Evolutionary conservation across 2,888 invertebrate genomes (phyloP).

Genomic region (Diarsia mendica): DNA sequence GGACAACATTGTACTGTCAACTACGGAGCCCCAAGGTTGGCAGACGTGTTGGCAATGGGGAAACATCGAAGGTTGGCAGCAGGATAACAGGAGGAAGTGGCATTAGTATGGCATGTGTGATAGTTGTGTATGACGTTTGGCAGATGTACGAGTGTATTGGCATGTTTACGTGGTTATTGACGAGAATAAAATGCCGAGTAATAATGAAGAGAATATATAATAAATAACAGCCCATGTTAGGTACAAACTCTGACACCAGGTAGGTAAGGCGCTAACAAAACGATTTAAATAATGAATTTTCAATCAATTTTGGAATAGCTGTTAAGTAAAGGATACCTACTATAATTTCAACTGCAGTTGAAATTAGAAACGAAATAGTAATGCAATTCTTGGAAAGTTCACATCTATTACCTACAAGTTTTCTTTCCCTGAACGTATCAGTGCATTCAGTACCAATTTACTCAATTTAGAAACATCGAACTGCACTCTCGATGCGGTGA

Average conservation of each 20-base stretch:
- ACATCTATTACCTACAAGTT: background rate
- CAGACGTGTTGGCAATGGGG: constrained; percentile 44
- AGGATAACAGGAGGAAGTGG: constrained; percentile 58
- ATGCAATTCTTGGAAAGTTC: background rate
- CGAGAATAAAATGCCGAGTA: background rate
- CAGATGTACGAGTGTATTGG: constrained; percentile 17
- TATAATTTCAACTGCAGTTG: no score
- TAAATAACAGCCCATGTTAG: no score
- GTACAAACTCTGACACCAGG: no score
- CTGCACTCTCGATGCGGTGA: background rate
- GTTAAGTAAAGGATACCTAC: no score
- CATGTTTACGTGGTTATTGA: background rate
- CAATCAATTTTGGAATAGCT: no score
- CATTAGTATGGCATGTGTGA: constrained; percentile 56
- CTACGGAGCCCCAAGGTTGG: constrained; percentile 41
- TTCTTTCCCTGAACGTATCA: constrained; percentile 3
- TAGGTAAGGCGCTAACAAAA: no score
- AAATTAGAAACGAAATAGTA: background rate
- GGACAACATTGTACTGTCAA: constrained; percentile 40
- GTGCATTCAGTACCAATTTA: constrained; percentile 23
- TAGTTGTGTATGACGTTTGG: constrained; percentile 9
- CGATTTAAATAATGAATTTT: no score
- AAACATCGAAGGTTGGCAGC: constrained; percentile 43
- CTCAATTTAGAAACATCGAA: background rate
- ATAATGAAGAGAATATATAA: no score